Evolutionary conservation across 1,140 invertebrate species (phyloP).

Genomic region (Atta texana): DNA sequence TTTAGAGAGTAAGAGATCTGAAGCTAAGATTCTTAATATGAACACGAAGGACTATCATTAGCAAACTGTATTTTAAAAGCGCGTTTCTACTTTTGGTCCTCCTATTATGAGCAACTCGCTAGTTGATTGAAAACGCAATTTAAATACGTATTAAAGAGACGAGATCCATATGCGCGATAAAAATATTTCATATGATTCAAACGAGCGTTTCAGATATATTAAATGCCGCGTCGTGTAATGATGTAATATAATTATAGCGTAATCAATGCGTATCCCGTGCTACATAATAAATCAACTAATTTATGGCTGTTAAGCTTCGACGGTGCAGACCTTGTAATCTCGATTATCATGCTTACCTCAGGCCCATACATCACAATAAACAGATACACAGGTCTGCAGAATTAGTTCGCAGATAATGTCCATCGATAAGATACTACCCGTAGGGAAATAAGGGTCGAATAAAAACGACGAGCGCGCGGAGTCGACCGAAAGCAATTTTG

Average conservation of each 20-base stretch:
- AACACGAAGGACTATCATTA: no score
- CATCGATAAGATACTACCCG: constrained; percentile 40
- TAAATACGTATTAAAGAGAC: not conserved
- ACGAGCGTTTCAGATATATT: not conserved
- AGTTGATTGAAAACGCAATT: constrained; percentile 17
- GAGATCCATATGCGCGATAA: not conserved
- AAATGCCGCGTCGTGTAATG: not conserved
- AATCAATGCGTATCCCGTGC: not conserved
- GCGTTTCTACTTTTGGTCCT: no score
- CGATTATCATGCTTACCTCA: constrained; percentile 35
- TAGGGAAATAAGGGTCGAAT: constrained; percentile 38
- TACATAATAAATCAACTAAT: constrained; percentile 46
- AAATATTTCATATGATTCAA: not conserved
- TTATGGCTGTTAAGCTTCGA: constrained; percentile 35
- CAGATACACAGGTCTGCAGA: not conserved
- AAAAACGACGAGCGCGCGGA: constrained; percentile 27
- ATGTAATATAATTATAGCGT: constrained; percentile 12
- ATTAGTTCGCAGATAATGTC: constrained; percentile 37
- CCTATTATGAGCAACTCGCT: not conserved
- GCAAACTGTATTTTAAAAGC: no score
- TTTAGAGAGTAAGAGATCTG: no score
- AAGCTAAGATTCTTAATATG: no score
- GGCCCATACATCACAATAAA: constrained; percentile 27
- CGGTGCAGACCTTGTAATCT: constrained; percentile 25
- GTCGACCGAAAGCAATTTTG: constrained; percentile 23